Evolutionary conservation across 37 sponge, comb jelly and placozoan species (phyloP), one percentile per base, ranked within the genome.

Genomic region (Ianthella basta): DNA sequence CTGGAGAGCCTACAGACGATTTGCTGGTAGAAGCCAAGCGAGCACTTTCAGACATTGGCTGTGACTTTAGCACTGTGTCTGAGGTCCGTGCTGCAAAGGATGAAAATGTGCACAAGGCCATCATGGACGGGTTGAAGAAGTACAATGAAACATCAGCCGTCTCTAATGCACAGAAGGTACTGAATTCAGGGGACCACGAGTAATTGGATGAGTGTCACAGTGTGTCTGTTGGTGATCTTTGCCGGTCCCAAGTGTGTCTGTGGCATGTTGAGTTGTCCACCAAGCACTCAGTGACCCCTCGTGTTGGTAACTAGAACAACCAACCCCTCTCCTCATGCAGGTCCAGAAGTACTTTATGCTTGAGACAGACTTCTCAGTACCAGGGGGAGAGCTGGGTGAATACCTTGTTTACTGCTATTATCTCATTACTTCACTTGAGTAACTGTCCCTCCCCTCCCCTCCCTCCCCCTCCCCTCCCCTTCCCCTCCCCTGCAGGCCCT

Each of bases 91-190:
- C 89, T 65, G 66, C 65, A n/a, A 79, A 86, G 74, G 87, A 89
- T 63, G 82, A 87, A 27, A 82, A 60, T 19, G 92, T 96, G 33
- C 81, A 82, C 60, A 87, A 81, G 23, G 95, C 86, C 40, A 96
- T 96, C 55, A 88, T 88, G 78, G 84, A 87, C 27, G 95, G 90
- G 20, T 78, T 96, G 60, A 89, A 89, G 39, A 81, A 55, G n/a
- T 87, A 85, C 59, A 96, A 96, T 70, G 59, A 77, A n/a, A 53
- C 87, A 32, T 29, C 12, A 0, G 86, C 94, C 24, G 39, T 84
- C 55, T 93, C 96, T 33, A 82, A 69, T 56, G 97, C 92, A n/a
- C 97, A 96, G 59, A 91, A 85, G 79, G 95, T 95, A 78, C 50
- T 44, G 3, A 13, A 54, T 40, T 73, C 16, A 14, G 29, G 44